Evolutionary conservation across 2,888 invertebrate species (phyloP), one percentile per base, ranked within the genome.

Genomic region (Andrena haemorrhoa): DNA sequence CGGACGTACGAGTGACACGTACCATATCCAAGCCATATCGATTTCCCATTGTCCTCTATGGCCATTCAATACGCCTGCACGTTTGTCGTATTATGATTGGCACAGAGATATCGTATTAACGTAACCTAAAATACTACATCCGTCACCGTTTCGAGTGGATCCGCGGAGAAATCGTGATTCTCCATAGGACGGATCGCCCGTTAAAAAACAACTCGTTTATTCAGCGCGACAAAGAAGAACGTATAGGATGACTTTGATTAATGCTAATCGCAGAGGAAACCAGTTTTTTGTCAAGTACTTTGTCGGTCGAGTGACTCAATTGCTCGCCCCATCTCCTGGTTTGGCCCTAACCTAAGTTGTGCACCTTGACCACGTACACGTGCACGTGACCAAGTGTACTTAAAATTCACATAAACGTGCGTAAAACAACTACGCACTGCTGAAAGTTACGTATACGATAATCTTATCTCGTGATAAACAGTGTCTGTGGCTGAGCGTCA

Each of bases 21-120:
- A 87, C 70, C 83, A 73, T 81, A 86, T 88, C 71, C 78, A 75
- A 78, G 72, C 81, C 70, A 81, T 83, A 87, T 87, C 86, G 87
- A 88, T 87, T 88, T 87, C 86, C 81, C 81, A 87, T 87, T 87
- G 86, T 88, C 81, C 75, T 81, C 77, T 79, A 75, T 73, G 69
- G 83, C 73, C 83, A 83, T 83, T 58, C 41, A 75, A 82, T 75
- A 56, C 75, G 53, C 70, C 61, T 23, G 3, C 70, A 66, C 70
- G 51, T 72, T 51, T 71, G 41, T 47, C 41, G 41, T 72, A 31
- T 71, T 68, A 72, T 41, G 71, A 81, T 69, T 72, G 29, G 23
- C 35, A 64, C 31, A 65, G 63, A 73, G 75, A 81, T 81, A 75
- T 66, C 61, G 41, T 6, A 47, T 56, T 65, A 63, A 35, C 29